phyloP scores from a whole-genome alignment of 2,888 invertebrate species.

The Drosophila infuscata region DNA sequence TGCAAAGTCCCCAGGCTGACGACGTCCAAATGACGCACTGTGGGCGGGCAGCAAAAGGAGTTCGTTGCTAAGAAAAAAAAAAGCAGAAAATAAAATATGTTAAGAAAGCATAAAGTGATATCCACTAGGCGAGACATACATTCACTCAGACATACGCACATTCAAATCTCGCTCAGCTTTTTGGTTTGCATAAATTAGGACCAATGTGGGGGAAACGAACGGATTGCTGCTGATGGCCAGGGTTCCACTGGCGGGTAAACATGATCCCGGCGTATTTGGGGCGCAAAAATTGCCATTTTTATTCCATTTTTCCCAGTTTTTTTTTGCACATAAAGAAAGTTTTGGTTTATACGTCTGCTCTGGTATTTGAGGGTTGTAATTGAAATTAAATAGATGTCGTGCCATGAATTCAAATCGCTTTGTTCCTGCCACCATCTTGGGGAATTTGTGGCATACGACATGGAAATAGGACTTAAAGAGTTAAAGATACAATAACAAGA shows the following conservation, averaged over 20 bases:
- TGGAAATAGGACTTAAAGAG: constrained; percentile 58
- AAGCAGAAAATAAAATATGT: constrained; percentile 68
- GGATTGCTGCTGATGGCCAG: background rate
- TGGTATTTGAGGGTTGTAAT: constrained; percentile 79
- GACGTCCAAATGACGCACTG: constrained; percentile 63
- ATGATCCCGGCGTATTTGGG: constrained; percentile 57
- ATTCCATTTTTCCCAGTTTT: constrained; percentile 19
- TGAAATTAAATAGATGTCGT: constrained; percentile 81
- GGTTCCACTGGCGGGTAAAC: constrained; percentile 12
- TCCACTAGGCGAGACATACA: constrained; percentile 51
- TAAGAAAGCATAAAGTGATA: constrained; percentile 81
- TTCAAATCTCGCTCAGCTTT: constrained; percentile 70
- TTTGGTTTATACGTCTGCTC: constrained; percentile 77
- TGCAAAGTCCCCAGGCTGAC: constrained; percentile 66
- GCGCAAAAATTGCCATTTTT: constrained; percentile 65
- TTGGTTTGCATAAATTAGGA: constrained; percentile 78
- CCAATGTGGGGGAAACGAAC: constrained; percentile 9
- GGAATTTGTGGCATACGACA: constrained; percentile 34
- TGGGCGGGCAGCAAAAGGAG: constrained; percentile 38
- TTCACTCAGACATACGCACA: constrained; percentile 21
- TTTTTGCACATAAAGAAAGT: constrained; percentile 51
- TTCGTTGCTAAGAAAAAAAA: constrained; percentile 41
- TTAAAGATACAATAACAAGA: constrained; percentile 29
- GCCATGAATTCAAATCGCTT: constrained; percentile 75
- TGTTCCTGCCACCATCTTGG: constrained; percentile 20